These are phyloP conservation scores for Agriopis aurantiaria DNA, from an alignment of 2,888 invertebrate species.

Conservation along the genomic window DNA sequence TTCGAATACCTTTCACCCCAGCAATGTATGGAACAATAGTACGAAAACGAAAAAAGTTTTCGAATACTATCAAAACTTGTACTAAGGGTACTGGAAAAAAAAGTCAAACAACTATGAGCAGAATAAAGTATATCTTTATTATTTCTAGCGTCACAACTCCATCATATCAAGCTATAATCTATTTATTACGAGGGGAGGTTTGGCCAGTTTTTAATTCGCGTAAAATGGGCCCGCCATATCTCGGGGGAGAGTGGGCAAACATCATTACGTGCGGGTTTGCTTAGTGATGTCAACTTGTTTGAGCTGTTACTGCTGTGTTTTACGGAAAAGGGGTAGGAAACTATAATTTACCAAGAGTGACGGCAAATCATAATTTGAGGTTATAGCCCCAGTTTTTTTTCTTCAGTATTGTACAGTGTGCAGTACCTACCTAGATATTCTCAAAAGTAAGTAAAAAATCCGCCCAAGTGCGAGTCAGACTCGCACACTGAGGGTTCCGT, in stretches of 20 bases:
- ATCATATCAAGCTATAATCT: slow-evolving; percentile 57
- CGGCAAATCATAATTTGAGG: background rate
- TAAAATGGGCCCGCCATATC: slow-evolving; percentile 73
- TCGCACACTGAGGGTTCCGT: too few species aligned
- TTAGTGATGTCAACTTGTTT: slow-evolving; percentile 54
- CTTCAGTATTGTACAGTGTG: too few species aligned
- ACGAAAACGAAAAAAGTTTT: too few species aligned
- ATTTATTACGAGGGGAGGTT: slow-evolving; percentile 59
- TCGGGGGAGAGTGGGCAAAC: slow-evolving; percentile 78
- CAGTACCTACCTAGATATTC: too few species aligned
- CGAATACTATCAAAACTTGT: too few species aligned
- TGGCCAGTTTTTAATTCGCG: slow-evolving; percentile 74
- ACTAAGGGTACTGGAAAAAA: too few species aligned
- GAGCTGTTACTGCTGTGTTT: slow-evolving; percentile 35
- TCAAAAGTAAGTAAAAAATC: too few species aligned
- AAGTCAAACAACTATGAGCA: too few species aligned
- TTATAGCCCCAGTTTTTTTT: background rate
- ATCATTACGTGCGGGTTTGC: slow-evolving; percentile 67
- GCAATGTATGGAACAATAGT: too few species aligned
- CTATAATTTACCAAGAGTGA: slow-evolving; percentile 1
- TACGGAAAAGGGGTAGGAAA: slow-evolving; percentile 2
- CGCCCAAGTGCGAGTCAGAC: too few species aligned
- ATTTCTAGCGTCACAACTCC: slow-evolving; percentile 42
- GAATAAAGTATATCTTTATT: background rate
- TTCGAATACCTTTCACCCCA: too few species aligned